phyloP scores from a whole-genome alignment of 2,797 vertebrate genomes.

The Sebastes matsubarae region DNA sequence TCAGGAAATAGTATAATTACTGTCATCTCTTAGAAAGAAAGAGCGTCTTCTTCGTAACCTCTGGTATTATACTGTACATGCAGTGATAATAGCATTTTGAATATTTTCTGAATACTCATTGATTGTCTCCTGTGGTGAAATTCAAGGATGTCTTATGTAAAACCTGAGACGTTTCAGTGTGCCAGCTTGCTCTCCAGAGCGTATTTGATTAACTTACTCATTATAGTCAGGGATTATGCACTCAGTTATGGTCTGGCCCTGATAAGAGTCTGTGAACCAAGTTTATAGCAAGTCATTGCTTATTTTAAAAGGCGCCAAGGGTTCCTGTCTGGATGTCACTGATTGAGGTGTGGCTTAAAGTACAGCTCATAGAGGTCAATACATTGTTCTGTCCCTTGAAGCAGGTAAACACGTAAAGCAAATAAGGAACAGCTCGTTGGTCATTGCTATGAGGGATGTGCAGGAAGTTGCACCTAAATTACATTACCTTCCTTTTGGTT shows the following conservation, averaged over 20 bases:
- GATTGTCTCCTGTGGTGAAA: conserved; percentile 24
- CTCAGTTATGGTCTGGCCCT: conserved; percentile 20
- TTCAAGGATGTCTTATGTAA: conserved; percentile 32
- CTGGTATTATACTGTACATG: conserved; percentile 3
- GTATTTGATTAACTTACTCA: conserved; percentile 35
- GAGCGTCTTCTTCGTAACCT: not conserved
- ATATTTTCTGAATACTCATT: conserved; percentile 24
- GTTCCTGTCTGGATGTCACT: not conserved
- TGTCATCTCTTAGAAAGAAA: conserved; percentile 18
- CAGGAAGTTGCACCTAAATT: not conserved
- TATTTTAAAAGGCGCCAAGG: not conserved
- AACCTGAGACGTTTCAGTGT: conserved; percentile 19
- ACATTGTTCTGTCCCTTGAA: not conserved
- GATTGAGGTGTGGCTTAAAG: not conserved
- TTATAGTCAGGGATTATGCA: conserved; percentile 33
- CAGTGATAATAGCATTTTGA: conserved; percentile 33
- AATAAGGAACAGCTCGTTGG: not conserved
- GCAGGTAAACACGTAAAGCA: not conserved
- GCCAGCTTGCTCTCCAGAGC: not conserved
- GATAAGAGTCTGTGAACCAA: conserved; percentile 30
- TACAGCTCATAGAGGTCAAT: not conserved
- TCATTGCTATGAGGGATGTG: not conserved
- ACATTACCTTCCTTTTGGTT: not conserved
- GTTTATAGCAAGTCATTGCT: conserved; percentile 13
- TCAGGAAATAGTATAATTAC: conserved; percentile 41